Conservation (phyloP, 2,888 invertebrate genomes). For the Pheosia tremula region DNA sequence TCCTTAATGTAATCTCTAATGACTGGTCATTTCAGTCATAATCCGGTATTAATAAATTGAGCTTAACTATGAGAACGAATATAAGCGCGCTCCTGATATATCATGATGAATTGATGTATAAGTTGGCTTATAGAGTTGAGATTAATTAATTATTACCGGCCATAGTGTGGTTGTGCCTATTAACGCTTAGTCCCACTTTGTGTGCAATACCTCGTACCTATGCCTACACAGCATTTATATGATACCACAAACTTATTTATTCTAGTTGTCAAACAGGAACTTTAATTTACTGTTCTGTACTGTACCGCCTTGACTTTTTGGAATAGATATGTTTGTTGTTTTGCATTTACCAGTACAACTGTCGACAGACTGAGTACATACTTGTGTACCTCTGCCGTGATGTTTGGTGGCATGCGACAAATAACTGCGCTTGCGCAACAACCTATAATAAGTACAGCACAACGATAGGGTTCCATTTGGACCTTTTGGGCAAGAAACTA, state of each 20-base stretch:
- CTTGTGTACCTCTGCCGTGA: slow-evolving; percentile 41
- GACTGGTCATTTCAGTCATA: background rate
- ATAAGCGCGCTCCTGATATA: too few relatives aligned
- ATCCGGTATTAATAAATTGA: background rate
- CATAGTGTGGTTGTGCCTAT: slow-evolving; percentile 3
- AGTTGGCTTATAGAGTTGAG: too few relatives aligned
- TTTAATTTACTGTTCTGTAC: too few relatives aligned
- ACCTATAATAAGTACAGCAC: background rate
- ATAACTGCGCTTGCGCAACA: background rate
- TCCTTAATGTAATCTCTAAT: background rate
- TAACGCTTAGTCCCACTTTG: slow-evolving; percentile 3
- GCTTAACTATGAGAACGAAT: too few relatives aligned
- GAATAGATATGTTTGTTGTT: slow-evolving; percentile 1
- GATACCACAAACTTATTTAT: background rate
- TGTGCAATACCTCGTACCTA: slow-evolving; percentile 10
- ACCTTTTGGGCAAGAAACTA: background rate
- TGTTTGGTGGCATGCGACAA: slow-evolving; percentile 28
- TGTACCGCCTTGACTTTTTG: too few relatives aligned
- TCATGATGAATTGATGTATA: too few relatives aligned
- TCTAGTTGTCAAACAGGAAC: background rate
- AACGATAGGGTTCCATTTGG: background rate
- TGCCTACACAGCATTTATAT: slow-evolving; percentile 26
- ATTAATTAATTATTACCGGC: too few relatives aligned
- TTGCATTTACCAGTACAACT: slow-evolving; percentile 46
- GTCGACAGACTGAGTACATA: slow-evolving; percentile 67